Percentiles rank a stretch among this genome's conserved stretches.
Evolutionary conservation across 2,797 vertebrate genomes (phyloP).

Genomic region (Kryptopterus vitreolus): DNA sequence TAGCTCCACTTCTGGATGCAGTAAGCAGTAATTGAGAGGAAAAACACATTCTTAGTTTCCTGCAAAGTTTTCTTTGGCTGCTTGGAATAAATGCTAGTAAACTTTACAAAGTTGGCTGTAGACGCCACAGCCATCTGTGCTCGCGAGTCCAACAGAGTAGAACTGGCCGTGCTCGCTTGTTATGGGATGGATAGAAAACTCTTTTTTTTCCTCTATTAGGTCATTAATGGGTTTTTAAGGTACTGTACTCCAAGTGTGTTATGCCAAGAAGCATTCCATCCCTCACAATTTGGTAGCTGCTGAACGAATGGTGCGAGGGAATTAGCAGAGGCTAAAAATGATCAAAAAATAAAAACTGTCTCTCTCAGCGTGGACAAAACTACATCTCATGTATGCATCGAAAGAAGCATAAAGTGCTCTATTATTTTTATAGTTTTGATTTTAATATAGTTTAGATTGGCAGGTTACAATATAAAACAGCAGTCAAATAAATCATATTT

Average conservation of each 20-base stretch:
- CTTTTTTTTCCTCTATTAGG: too few species aligned
- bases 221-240: neutral
- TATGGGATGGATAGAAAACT: neutral
- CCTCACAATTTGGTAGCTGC: neutral
- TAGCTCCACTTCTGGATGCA: neutral
- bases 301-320: neutral
- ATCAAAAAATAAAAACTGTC: neutral
- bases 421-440: too few species aligned
- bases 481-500: neutral
- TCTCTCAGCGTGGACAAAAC: neutral
- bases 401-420: too few species aligned
- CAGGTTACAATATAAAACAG: too few species aligned
- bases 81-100: neutral
- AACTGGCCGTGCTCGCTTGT: neutral
- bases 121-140: neutral
- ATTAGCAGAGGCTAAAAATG: neutral
- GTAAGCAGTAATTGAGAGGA: neutral
- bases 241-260: neutral
- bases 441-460: neutral
- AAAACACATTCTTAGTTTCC: neutral
- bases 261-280: neutral
- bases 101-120: neutral
- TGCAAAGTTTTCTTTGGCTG: neutral
- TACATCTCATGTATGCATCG: neutral
- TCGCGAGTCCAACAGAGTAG: neutral